phyloP scores from a whole-genome alignment of 2,797 vertebrate species.

The Neostethus bicornis region DNA sequence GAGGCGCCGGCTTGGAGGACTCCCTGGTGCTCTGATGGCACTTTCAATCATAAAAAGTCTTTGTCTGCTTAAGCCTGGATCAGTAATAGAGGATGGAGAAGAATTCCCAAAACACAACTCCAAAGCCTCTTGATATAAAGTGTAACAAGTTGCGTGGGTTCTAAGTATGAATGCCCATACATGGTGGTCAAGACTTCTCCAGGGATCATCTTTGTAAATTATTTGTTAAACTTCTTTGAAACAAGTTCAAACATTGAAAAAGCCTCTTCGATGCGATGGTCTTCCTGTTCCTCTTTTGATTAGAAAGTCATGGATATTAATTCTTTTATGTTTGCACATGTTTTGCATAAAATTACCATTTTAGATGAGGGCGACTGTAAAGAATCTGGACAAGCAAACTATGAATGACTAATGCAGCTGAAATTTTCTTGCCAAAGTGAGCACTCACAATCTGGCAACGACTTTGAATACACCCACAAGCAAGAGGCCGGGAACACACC shows the following conservation, averaged over 20 bases:
- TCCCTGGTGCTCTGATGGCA: neutral
- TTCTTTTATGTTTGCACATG: constrained; percentile 28
- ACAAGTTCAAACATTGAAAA: constrained; percentile 10
- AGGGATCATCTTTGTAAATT: neutral
- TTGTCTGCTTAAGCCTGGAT: neutral
- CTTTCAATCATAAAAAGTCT: constrained; percentile 3
- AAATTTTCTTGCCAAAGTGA: constrained; percentile 24
- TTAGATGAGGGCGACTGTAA: constrained; percentile 19
- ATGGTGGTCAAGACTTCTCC: neutral
- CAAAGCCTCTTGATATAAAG: neutral
- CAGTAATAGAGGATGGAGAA: neutral
- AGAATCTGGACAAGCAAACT: constrained; percentile 35
- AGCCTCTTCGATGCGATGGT: neutral
- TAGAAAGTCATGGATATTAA: constrained; percentile 9
- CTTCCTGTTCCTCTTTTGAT: constrained; percentile 1
- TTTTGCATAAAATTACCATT: constrained; percentile 25
- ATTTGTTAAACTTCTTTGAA: neutral
- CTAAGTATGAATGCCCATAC: neutral
- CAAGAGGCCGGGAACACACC: constrained; percentile 13
- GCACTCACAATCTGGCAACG: constrained; percentile 19
- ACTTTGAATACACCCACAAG: constrained; percentile 21
- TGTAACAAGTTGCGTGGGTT: neutral
- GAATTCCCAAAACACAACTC: neutral
- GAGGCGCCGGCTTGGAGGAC: neutral
- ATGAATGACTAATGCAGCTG: constrained; percentile 43